Evolutionary conservation across 2,113 vertebrate species (phyloP).

Genomic region (Cebus imitator): DNA sequence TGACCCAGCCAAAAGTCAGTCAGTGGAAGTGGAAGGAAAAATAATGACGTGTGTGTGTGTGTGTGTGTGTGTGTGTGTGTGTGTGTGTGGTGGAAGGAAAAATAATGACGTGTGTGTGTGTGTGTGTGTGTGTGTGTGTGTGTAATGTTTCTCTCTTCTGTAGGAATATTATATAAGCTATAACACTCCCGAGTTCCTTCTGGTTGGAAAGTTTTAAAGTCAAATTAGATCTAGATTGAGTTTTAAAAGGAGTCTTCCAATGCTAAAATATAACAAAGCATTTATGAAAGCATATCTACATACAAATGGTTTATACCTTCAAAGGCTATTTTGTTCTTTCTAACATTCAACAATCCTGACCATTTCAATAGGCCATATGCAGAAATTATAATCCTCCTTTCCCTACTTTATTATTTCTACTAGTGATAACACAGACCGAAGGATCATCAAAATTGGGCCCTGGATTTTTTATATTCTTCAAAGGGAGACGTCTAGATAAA

Average conservation of each 20-base stretch:
- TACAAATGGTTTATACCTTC: constrained; percentile 48
- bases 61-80: neutral
- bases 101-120: neutral
- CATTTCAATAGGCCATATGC: constrained; percentile 24
- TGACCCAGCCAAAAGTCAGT: neutral
- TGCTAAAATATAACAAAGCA: constrained; percentile 24
- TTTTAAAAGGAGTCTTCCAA: constrained; percentile 47
- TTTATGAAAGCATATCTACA: constrained; percentile 16
- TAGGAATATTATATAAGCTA: neutral
- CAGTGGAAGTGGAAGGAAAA: neutral
- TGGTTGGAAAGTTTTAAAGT: constrained; percentile 11
- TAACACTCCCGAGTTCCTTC: constrained; percentile 25
- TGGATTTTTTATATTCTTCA: constrained; percentile 48
- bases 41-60: neutral
- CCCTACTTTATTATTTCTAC: constrained; percentile 36
- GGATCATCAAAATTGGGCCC: constrained; percentile 32
- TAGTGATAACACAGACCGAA: constrained; percentile 24
- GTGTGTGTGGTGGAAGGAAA: neutral
- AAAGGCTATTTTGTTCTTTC: constrained; percentile 61
- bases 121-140: neutral
- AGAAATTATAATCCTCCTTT: constrained; percentile 43
- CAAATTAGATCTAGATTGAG: constrained; percentile 44
- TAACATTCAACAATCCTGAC: constrained; percentile 31
- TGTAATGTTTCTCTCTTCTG: neutral
- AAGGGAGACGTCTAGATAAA: constrained; percentile 48